Evolutionary conservation across 2,113 vertebrate species (phyloP).

Genomic region (Tursiops truncatus): DNA sequence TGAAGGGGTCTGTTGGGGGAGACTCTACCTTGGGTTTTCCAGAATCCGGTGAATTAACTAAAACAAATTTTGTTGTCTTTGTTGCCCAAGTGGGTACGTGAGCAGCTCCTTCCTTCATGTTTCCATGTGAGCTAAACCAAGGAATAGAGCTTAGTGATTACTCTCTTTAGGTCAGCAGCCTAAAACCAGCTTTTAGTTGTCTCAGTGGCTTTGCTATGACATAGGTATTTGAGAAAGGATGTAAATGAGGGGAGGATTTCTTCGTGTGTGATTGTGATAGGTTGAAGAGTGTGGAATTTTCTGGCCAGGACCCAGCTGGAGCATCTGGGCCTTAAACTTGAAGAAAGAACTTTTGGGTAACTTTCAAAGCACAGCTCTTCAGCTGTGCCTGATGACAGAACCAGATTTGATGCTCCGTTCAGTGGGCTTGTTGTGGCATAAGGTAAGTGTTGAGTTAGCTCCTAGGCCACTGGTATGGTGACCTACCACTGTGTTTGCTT

Average conservation of each 20-base stretch:
- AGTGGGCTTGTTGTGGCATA: not conserved
- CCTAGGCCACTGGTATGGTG: not conserved
- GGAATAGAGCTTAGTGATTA: slow-evolving; percentile 1
- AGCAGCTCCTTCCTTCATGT: not conserved
- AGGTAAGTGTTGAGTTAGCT: not conserved
- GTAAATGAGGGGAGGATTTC: not conserved
- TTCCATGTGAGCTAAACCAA: slow-evolving; percentile 11
- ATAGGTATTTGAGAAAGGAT: slow-evolving; percentile 21
- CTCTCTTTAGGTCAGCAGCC: not conserved
- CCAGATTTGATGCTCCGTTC: not conserved
- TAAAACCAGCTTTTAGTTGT: slow-evolving; percentile 14
- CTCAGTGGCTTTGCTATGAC: not conserved
- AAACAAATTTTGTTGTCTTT: slow-evolving; percentile 11
- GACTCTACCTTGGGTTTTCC: not conserved
- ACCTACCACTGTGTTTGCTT: not conserved
- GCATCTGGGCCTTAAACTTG: not conserved
- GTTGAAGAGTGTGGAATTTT: not conserved
- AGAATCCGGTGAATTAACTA: slow-evolving; percentile 37
- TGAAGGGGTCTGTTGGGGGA: not conserved
- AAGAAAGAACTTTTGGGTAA: not conserved
- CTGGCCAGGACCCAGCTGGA: not conserved
- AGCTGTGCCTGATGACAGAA: not conserved
- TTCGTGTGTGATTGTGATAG: not conserved
- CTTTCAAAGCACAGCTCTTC: slow-evolving; percentile 24
- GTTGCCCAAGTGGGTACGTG: not conserved